A percentile compares a stretch with the other conserved stretches of the same genome.
phyloP scores from a whole-genome alignment of 2,113 vertebrate genomes.

The Onychostoma macrolepis region DNA sequence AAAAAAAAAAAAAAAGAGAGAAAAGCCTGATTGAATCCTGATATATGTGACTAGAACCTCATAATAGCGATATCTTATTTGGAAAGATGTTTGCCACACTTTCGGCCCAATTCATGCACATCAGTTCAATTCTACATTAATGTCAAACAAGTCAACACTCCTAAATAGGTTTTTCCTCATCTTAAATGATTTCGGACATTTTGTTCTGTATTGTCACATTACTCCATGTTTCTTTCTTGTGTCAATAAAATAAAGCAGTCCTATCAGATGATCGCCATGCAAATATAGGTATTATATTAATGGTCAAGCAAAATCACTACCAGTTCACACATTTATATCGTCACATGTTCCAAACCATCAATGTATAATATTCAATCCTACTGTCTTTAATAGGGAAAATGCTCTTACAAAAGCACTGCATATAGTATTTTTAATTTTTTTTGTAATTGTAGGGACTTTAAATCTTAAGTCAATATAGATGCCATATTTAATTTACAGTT shows the following conservation, averaged over 20 bases:
- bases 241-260: not conserved
- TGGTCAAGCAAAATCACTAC: not conserved
- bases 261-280: not conserved
- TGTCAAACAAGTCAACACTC: not conserved
- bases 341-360: not conserved
- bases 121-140: not conserved
- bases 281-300: not conserved
- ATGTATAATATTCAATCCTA: not conserved
- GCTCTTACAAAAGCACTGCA: not conserved
- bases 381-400: not conserved
- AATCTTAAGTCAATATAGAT: not conserved
- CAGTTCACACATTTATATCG: not conserved
- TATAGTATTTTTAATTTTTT: not conserved
- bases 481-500: not conserved
- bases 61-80: not conserved
- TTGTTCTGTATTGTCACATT: not conserved
- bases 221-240: not conserved
- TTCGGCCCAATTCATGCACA: not conserved
- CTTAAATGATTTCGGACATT: not conserved
- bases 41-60: not conserved
- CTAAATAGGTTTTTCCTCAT: not conserved
- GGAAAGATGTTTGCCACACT: not conserved
- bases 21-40: not conserved
- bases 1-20: conserved; percentile 1
- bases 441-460: not conserved